Percentiles rank a stretch among this genome's conserved stretches.
Evolutionary conservation across 2,797 vertebrate genomes (phyloP).

Genomic region (Coreius guichenoti): DNA sequence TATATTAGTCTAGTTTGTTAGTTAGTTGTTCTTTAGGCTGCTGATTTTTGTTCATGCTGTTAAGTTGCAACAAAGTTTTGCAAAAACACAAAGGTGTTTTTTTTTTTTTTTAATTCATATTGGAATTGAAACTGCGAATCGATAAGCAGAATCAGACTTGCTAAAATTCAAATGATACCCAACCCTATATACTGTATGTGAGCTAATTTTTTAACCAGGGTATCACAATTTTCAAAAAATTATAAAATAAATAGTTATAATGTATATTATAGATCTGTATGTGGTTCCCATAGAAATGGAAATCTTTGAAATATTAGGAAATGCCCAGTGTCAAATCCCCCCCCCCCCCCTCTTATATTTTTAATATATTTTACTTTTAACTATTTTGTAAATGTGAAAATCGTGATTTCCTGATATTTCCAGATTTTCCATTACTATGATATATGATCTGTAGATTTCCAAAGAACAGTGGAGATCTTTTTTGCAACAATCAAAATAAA

Average conservation of each 20-base stretch:
- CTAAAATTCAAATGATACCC: too few relatives aligned
- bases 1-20: not conserved
- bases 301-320: not conserved
- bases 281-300: not conserved
- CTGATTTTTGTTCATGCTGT: not conserved
- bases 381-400: not conserved
- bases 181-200: too few relatives aligned
- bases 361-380: not conserved
- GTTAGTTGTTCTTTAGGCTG: not conserved
- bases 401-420: not conserved
- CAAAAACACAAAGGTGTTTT: not conserved
- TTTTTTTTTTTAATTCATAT: not conserved
- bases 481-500: not conserved
- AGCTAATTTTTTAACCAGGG: too few relatives aligned
- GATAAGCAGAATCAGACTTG: not conserved
- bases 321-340: not conserved
- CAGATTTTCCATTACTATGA: not conserved
- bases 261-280: not conserved
- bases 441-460: accelerated
- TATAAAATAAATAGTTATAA: too few relatives aligned
- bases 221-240: too few relatives aligned
- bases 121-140: not conserved
- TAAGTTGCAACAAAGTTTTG: not conserved
- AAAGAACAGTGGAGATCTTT: not conserved
- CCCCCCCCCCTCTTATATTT: too few relatives aligned